Conservation (phyloP, 2,113 vertebrate species). For the Chunga burmeisteri region DNA sequence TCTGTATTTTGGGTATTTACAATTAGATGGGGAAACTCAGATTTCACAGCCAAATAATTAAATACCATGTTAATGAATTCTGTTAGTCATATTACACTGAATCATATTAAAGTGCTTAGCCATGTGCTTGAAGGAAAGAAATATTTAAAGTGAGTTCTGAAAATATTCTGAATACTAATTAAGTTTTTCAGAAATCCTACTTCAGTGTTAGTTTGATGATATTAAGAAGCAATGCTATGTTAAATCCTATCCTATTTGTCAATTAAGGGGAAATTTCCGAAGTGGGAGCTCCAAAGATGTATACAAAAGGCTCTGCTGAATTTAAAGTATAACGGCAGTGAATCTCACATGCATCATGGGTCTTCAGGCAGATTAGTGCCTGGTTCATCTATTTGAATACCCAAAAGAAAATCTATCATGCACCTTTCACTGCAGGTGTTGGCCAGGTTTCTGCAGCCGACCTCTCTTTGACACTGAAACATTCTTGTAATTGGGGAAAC, state of each 20-base stretch:
- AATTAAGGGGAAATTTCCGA: slow-evolving; percentile 37
- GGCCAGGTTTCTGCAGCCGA: neutral
- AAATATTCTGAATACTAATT: slow-evolving; percentile 72
- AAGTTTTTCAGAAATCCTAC: slow-evolving; percentile 56
- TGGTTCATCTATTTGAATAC: neutral
- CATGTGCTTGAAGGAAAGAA: slow-evolving; percentile 58
- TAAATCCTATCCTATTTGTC: slow-evolving; percentile 52
- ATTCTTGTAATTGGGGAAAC: neutral
- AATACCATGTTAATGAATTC: slow-evolving; percentile 62
- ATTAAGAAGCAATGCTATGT: slow-evolving; percentile 46
- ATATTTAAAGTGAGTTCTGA: slow-evolving; percentile 37
- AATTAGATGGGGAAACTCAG: slow-evolving; percentile 40
- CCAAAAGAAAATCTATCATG: neutral
- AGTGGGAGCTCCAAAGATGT: neutral
- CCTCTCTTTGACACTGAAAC: neutral
- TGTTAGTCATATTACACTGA: slow-evolving; percentile 62
- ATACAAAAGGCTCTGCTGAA: neutral
- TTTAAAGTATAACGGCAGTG: accelerated
- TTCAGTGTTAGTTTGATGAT: slow-evolving; percentile 55
- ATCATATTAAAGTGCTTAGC: slow-evolving; percentile 60
- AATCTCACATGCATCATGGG: accelerated
- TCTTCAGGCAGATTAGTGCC: neutral
- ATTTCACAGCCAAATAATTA: slow-evolving; percentile 59
- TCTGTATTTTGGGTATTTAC: slow-evolving; percentile 43
- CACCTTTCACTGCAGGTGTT: neutral